These are phyloP conservation scores for Coremacera marginata DNA, from an alignment of 2,888 invertebrate species.

Conservation along the genomic window DNA sequence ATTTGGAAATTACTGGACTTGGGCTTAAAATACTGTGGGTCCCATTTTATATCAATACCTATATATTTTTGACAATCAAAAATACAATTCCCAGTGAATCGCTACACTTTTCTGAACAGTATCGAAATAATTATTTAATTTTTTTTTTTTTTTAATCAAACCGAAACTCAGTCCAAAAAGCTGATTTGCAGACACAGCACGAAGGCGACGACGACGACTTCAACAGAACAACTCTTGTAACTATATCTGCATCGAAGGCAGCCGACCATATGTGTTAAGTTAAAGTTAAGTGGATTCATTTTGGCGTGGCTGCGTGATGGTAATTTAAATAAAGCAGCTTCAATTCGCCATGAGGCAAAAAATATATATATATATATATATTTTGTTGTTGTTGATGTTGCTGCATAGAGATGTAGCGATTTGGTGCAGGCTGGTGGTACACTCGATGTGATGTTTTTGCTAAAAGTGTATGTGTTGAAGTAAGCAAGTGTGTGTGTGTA, in stretches of 20 bases:
- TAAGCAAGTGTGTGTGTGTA: neutral
- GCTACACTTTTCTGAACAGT: neutral
- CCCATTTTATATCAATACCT: too few relatives aligned
- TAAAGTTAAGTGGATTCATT: slow-evolving; percentile 63
- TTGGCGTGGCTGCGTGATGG: slow-evolving; percentile 57
- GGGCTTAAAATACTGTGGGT: too few relatives aligned
- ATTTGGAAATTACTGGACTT: too few relatives aligned
- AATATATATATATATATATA: neutral
- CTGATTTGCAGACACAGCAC: slow-evolving; percentile 7
- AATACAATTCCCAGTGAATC: neutral
- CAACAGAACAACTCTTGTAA: neutral
- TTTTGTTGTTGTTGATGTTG: neutral
- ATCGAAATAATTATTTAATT: too few relatives aligned
- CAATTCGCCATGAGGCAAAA: slow-evolving; percentile 4
- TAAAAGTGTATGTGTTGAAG: neutral
- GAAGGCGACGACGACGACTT: neutral
- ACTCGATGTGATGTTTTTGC: neutral
- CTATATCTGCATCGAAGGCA: slow-evolving; percentile 42
- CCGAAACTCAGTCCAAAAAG: neutral
- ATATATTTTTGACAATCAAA: too few relatives aligned
- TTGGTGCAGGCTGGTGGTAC: neutral
- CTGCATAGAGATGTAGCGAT: neutral
- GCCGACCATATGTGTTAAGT: slow-evolving; percentile 60
- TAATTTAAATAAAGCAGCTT: slow-evolving; percentile 61
- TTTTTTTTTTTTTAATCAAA: neutral